phyloP scores from a whole-genome alignment of 2,888 invertebrate genomes.

The Spatulosminthurus flaviceps region DNA sequence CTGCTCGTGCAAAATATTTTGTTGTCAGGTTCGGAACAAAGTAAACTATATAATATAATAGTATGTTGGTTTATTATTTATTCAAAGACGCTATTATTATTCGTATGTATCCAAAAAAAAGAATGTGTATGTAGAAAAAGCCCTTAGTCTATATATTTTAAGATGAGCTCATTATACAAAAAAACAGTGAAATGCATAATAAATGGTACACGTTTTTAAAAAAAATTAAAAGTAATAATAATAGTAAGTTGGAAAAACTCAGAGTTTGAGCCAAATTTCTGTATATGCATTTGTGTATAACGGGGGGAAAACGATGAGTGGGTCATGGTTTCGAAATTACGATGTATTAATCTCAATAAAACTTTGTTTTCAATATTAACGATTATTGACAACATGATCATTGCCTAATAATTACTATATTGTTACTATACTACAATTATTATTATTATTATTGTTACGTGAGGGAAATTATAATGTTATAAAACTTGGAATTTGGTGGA shows the following conservation, averaged over 20 bases:
- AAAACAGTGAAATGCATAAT: slow-evolving; percentile 27
- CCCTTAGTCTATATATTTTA: too few relatives aligned
- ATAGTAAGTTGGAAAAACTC: background rate
- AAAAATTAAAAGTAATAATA: too few relatives aligned
- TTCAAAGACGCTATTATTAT: slow-evolving; percentile 25
- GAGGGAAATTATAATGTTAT: background rate
- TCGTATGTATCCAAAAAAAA: background rate
- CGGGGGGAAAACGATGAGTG: too few relatives aligned
- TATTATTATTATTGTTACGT: background rate
- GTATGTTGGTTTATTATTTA: background rate
- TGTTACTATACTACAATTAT: too few relatives aligned
- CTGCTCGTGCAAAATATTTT: background rate
- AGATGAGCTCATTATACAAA: background rate
- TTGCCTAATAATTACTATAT: too few relatives aligned
- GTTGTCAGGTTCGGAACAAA: slow-evolving; percentile 4
- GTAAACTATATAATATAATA: background rate
- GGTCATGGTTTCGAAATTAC: too few relatives aligned
- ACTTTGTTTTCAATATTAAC: too few relatives aligned
- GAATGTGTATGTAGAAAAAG: background rate
- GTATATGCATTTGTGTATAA: background rate
- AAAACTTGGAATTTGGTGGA: too few relatives aligned
- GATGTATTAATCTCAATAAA: too few relatives aligned
- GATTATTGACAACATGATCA: too few relatives aligned
- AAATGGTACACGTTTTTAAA: background rate
- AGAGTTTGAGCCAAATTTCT: background rate